Evolutionary conservation across 2,888 invertebrate genomes (phyloP), one percentile per base, ranked within the genome.

Genomic region (Spialia ferax): DNA sequence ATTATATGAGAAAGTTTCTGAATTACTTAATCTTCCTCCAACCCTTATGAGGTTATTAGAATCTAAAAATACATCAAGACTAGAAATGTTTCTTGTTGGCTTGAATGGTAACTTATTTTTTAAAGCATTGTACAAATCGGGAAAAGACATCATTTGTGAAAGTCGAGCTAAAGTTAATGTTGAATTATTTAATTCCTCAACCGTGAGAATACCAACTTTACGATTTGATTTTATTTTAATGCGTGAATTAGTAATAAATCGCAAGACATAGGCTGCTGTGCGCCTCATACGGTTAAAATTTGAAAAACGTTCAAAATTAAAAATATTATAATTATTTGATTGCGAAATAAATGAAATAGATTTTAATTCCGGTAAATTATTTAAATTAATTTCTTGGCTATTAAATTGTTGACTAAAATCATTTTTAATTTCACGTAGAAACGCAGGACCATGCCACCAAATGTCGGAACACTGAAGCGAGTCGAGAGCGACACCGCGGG

Each of bases 171-270:
- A 45, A 1, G 18, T 0, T 45, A 45, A 45, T 6, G 45, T 45
- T 4, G 45, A 13, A 8, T 45, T 45, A 45, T 45, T 45, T 18
- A 45, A 45, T 18, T 45, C 45, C 13, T 45, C 45, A 10, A 20
- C 15, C 45, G 45, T 45, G 18, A 45, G 7, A 10, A 4, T 7
- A 1, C 45, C 45, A 6, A 45, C 1, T 8, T 45, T 18, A 18
- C 45, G 45, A 45, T 45, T 45, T 45, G 45, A 18, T 7, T 45
- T 45, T 45, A 18, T 45, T 45, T 45, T 45, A 8, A 45, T 45
- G 45, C 63, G 69, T 10, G 38, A 35, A 48, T 72, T 73, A 32
- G 63, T 22, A n/a, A 73, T 69, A 57, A 75, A 75, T 2, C 74
- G 69, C 3, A 71, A 35, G 11, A 71, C 52, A 61, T 71, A 75